Conservation (phyloP, 2,888 invertebrate genomes). For the Caenorhabditis sulstoni region DNA sequence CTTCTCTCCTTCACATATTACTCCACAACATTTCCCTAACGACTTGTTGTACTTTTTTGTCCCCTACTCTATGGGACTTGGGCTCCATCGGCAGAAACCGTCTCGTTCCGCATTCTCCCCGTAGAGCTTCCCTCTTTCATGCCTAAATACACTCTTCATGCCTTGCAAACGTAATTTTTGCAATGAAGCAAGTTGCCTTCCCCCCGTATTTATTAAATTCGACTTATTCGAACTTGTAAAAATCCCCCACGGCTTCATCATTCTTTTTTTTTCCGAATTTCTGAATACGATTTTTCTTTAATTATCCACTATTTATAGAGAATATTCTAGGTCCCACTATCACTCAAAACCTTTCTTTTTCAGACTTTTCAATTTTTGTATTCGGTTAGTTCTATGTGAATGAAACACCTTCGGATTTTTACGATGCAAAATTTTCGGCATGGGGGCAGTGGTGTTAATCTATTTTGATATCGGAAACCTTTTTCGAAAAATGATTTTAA, state of each 20-base stretch:
- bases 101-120: slow-evolving; percentile 15
- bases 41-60: slow-evolving; percentile 40
- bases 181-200: slow-evolving; percentile 28
- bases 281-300: background rate
- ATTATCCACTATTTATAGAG: slow-evolving; percentile 30
- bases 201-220: slow-evolving; percentile 32
- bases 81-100: slow-evolving; percentile 17
- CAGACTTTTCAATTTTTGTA: slow-evolving; percentile 38
- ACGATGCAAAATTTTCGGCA: background rate
- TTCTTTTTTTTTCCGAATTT: slow-evolving; percentile 21
- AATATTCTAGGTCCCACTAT: slow-evolving; percentile 1
- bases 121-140: slow-evolving; percentile 23
- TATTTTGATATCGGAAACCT: background rate
- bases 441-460: background rate
- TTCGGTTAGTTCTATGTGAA: slow-evolving; percentile 56
- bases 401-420: slow-evolving; percentile 36
- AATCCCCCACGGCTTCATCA: slow-evolving; percentile 41
- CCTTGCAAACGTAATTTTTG: slow-evolving; percentile 48
- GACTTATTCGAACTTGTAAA: slow-evolving; percentile 55
- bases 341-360: slow-evolving; percentile 16
- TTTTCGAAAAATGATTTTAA: no score
- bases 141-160: slow-evolving; percentile 50
- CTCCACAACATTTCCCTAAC: slow-evolving; percentile 38
- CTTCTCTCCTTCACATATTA: slow-evolving; percentile 49
- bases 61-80: slow-evolving; percentile 10